phyloP scores from a whole-genome alignment of 2,797 vertebrate species.

The Sebastes vulpes region DNA sequence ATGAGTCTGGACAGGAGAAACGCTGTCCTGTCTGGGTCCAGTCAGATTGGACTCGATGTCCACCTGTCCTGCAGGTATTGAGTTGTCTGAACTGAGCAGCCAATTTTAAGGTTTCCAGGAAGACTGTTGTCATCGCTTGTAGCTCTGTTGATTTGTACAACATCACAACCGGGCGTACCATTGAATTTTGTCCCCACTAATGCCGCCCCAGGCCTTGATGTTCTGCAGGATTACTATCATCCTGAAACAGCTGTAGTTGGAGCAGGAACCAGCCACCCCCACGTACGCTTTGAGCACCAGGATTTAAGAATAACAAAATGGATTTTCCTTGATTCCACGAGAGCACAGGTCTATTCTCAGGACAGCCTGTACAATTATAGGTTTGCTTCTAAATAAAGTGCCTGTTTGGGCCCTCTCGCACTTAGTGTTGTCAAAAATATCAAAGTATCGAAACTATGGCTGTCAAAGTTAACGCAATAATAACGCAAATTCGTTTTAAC shows the following conservation, averaged over 20 bases:
- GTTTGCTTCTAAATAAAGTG: slow-evolving; percentile 8
- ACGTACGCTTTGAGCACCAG: neutral
- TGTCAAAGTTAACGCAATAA: too few species aligned
- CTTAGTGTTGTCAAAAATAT: too few species aligned
- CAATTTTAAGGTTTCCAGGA: neutral
- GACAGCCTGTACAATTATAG: neutral
- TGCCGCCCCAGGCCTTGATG: slow-evolving; percentile 1
- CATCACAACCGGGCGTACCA: neutral
- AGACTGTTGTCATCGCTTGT: neutral
- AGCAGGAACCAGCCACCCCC: slow-evolving; percentile 2
- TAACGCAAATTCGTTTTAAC: too few species aligned
- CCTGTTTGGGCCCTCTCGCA: neutral
- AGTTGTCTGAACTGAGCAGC: neutral
- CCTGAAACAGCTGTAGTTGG: slow-evolving; percentile 37
- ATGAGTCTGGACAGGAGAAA: neutral
- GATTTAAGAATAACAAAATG: slow-evolving; percentile 33
- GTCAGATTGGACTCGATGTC: neutral
- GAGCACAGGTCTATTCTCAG: slow-evolving; percentile 29
- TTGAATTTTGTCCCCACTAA: slow-evolving; percentile 6
- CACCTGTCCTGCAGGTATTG: neutral
- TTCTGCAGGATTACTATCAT: slow-evolving; percentile 48
- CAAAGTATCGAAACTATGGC: too few species aligned
- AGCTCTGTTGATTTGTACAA: neutral
- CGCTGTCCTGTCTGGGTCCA: slow-evolving; percentile 23
- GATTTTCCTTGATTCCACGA: slow-evolving; percentile 44